Conservation (phyloP, 2,113 vertebrate species). For the Tyrannus savana region DNA sequence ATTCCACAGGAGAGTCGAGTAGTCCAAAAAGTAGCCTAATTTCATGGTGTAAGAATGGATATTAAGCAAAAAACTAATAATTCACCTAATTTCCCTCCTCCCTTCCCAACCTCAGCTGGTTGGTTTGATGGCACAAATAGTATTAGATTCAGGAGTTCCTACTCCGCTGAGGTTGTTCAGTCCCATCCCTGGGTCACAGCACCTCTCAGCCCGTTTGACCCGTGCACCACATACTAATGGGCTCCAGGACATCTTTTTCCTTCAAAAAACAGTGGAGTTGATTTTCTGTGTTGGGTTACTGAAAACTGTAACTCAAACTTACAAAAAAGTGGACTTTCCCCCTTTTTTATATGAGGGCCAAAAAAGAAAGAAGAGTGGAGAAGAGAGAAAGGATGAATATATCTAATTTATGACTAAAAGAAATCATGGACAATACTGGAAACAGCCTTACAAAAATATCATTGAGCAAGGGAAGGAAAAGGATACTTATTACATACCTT, state of each 20-base stretch:
- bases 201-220: background rate
- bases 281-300: background rate
- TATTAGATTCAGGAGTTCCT: background rate
- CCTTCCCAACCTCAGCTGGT: background rate
- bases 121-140: background rate
- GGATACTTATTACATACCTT: background rate
- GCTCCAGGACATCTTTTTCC: background rate
- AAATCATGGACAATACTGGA: background rate
- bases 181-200: background rate
- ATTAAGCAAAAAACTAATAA: background rate
- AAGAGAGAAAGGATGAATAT: background rate
- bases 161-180: accelerated
- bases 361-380: background rate
- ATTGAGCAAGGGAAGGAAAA: background rate
- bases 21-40: background rate
- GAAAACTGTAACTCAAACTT: background rate
- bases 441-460: background rate
- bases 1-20: background rate
- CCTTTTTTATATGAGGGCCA: background rate
- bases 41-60: background rate
- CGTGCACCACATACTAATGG: background rate
- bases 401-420: background rate
- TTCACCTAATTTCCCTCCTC: background rate
- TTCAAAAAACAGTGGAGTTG: background rate
- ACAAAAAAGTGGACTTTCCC: background rate